These are phyloP conservation scores for Sebastes kiyomatsui DNA, from an alignment of 2,797 vertebrate genomes.

Conservation along the genomic window DNA sequence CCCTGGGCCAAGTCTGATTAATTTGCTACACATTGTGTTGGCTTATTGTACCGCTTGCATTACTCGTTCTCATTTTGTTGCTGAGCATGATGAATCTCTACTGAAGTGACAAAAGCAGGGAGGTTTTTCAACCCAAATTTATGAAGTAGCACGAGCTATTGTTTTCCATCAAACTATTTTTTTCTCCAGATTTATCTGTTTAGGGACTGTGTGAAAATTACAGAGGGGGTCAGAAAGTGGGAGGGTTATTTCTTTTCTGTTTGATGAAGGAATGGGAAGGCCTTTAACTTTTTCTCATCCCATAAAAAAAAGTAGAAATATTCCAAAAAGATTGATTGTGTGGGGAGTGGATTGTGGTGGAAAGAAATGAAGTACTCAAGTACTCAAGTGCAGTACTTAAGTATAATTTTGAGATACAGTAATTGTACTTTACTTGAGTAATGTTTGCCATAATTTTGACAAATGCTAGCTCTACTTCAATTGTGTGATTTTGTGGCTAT, in stretches of 20 bases:
- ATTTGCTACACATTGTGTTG: constrained; percentile 76
- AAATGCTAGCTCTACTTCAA: not conserved
- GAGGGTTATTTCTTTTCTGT: not conserved
- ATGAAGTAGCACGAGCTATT: not conserved
- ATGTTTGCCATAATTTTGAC: not conserved
- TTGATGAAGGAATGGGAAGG: too few relatives aligned
- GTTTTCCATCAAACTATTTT: not conserved
- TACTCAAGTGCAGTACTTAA: not conserved
- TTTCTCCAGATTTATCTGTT: not conserved
- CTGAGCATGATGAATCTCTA: constrained; percentile 48
- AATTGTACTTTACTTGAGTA: not conserved
- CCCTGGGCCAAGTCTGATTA: constrained; percentile 76
- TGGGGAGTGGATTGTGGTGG: too few relatives aligned
- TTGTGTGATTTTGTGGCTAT: not conserved
- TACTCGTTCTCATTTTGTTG: constrained; percentile 55
- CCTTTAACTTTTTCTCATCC: too few relatives aligned
- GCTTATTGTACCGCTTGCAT: constrained; percentile 75
- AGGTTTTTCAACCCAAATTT: constrained; percentile 8
- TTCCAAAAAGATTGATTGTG: too few relatives aligned
- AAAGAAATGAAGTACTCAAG: not conserved
- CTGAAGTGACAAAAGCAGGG: constrained; percentile 32
- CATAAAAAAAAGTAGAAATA: too few relatives aligned
- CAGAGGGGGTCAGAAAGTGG: not conserved
- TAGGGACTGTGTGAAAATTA: not conserved
- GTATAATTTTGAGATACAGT: not conserved